Evolutionary conservation across 2,797 vertebrate genomes (phyloP), one percentile per base, ranked within the genome.

Genomic region (Coracias cyanogaster): DNA sequence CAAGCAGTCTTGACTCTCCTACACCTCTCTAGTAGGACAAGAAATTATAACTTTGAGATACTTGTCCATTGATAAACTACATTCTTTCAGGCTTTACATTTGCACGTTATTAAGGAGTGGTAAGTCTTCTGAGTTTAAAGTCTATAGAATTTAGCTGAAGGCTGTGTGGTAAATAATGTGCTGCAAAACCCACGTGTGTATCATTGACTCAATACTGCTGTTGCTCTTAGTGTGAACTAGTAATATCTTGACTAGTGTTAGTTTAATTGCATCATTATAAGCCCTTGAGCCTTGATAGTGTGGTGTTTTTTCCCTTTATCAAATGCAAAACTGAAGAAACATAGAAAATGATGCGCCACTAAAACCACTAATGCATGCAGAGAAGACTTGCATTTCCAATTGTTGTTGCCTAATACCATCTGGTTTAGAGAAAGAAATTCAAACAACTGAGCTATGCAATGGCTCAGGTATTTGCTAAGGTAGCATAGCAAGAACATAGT

Each of bases 261-360:
- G 12, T 71, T 71, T 82, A 72, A 31, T 46, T 55, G 18, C 22
- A 18, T 43, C 65, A 14, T 48, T 82, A 8, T 26, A 81, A 77
- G 13, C 10, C 33, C 25, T 37, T 37, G 37, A 37, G 37, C 28
- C 37, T 58, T 54, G 66, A 41, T 79, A 74, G 31, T 33, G 25
- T 37, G 67, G 11, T 25, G n/a, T 21, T 86, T 88, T 84, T 37
- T 89, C 49, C 55, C 94, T 92, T 85, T 90, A 39, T 72, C 61
- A 95, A 96, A 97, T 72, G 19, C 33, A 87, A 60, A 78, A 48
- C 52, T 41, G 73, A 61, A 66, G 46, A 72, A 86, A 35, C 15
- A 12, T 8, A 15, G 43, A 31, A 86, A 82, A 70, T 16, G 6
- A 35, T 37, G 45, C 82, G 52, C 65, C 17, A 67, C 60, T 89